A percentile compares a stretch with the other conserved stretches of the same genome.
Conservation (phyloP, 2,797 vertebrate genomes). For the Eospalax fontanierii region DNA sequence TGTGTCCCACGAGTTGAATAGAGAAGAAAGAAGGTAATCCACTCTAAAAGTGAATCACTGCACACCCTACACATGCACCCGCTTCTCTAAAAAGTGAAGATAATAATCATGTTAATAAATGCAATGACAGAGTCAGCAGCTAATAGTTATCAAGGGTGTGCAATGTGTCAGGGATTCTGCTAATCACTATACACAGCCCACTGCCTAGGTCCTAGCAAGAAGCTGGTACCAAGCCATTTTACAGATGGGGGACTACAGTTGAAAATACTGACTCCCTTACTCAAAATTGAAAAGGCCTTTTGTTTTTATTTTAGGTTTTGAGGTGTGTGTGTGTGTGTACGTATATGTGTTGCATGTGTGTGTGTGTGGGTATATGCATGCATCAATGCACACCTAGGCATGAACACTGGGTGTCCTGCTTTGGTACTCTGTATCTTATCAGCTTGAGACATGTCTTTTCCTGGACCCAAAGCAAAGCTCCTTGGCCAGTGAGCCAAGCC, state of each 20-base stretch:
- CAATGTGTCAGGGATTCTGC: not conserved
- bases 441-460: not conserved
- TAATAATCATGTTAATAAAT: not conserved
- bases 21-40: conserved; percentile 3
- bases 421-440: not conserved
- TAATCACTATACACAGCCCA: not conserved
- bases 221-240: not conserved
- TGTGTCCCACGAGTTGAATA: not conserved
- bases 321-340: too few species aligned
- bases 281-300: not conserved
- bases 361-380: not conserved
- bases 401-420: not conserved
- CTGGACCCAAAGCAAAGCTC: not conserved
- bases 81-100: not conserved
- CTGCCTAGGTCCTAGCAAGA: not conserved
- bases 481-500: not conserved
- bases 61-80: not conserved
- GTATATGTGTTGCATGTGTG: not conserved
- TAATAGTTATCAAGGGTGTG: not conserved
- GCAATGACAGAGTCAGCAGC: too few species aligned
- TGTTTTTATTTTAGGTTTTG: not conserved
- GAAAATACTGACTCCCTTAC: not conserved
- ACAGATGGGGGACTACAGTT: not conserved
- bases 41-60: not conserved
- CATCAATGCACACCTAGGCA: not conserved